Evolutionary conservation across 2,797 vertebrate genomes (phyloP).

Genomic region (Rhynchotus rufescens): DNA sequence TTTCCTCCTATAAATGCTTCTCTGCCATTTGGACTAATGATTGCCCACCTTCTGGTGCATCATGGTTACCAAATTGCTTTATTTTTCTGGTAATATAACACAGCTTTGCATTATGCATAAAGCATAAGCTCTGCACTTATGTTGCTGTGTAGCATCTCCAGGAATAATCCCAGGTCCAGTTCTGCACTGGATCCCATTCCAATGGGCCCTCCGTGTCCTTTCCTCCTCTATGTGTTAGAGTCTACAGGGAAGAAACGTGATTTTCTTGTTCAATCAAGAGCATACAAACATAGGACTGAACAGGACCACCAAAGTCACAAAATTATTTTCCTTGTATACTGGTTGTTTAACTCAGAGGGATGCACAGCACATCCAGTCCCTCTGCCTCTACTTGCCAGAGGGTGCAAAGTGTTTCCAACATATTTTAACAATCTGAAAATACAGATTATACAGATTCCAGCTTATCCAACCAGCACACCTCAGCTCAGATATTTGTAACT

Average conservation of each 20-base stretch:
- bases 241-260: rapidly evolving
- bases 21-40: background rate
- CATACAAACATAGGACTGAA: background rate
- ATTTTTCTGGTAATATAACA: background rate
- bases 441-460: background rate
- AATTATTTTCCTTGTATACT: background rate
- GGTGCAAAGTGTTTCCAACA: background rate
- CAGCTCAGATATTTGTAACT: background rate
- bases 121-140: background rate
- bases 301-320: background rate
- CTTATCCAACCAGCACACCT: background rate
- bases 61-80: background rate
- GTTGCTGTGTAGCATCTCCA: too few species aligned
- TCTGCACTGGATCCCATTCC: background rate
- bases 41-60: background rate
- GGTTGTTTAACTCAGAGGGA: background rate
- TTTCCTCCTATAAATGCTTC: background rate
- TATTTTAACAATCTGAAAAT: background rate
- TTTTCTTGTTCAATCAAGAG: background rate
- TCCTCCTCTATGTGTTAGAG: background rate
- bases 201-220: background rate
- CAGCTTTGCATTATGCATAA: background rate
- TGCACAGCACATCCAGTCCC: background rate
- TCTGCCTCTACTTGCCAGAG: background rate
- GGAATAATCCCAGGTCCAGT: background rate